phyloP scores from a whole-genome alignment of 2,888 invertebrate genomes.

The Eupithecia abbreviata region DNA sequence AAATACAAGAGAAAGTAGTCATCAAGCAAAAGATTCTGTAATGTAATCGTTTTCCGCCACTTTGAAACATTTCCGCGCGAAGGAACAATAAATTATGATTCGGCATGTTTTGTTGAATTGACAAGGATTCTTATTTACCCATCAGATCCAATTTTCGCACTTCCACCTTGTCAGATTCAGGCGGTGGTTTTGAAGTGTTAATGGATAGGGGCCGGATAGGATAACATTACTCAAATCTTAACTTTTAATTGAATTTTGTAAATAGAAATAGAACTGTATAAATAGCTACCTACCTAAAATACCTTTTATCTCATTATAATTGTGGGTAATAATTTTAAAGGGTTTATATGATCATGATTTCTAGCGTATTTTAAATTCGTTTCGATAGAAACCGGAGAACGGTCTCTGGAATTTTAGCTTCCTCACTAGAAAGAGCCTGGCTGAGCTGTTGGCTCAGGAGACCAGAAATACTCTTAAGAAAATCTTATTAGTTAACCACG shows the following conservation, averaged over 20 bases:
- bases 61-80: slow-evolving; percentile 3
- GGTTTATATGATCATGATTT: neutral
- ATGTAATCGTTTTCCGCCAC: slow-evolving; percentile 1
- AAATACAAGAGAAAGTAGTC: neutral
- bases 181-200: slow-evolving; percentile 18
- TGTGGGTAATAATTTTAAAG: neutral
- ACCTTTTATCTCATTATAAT: neutral
- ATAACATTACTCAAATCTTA: slow-evolving; percentile 13
- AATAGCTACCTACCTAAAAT: neutral
- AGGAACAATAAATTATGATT: slow-evolving; percentile 16
- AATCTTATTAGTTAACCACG: neutral
- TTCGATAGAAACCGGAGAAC: neutral
- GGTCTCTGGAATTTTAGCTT: neutral
- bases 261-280: neutral
- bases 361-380: neutral
- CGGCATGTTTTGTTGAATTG: slow-evolving; percentile 24
- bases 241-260: slow-evolving; percentile 1
- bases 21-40: neutral
- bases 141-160: slow-evolving; percentile 29
- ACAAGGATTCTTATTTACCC: slow-evolving; percentile 24
- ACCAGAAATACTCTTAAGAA: neutral
- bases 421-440: neutral
- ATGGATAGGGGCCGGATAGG: slow-evolving; percentile 25
- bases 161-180: slow-evolving; percentile 27
- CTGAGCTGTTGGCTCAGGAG: neutral